Evolutionary conservation across 2,113 vertebrate species (phyloP), one percentile per base, ranked within the genome.

Genomic region (Chamaetylas fuelleborni): DNA sequence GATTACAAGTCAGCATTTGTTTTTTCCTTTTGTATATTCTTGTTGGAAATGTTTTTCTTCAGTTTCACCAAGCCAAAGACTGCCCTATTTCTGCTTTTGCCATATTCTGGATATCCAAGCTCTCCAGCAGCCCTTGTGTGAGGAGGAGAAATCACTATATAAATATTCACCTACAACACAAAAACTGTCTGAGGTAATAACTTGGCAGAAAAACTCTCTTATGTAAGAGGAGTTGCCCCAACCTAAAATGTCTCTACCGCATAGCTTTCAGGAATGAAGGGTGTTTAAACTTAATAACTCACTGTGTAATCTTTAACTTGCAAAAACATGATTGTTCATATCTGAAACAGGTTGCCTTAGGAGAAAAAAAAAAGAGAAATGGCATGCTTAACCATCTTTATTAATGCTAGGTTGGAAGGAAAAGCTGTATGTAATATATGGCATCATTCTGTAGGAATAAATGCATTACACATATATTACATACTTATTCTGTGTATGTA

Each of bases 281-380:
- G 38, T 90, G 67, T 76, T 96, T 85, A 64, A 95, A 94, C 88
- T 96, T 96, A 95, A 94, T 93, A 87, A 81, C 38, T 93, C 51
- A 93, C 90, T 65, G 54, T 90, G 71, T 95, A 94, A 90, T 88
- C 45, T 48, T 94, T 88, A 79, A 90, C 85, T 90, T 94, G 53
- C 31, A 73, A 83, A 90, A 73, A 73, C 1, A 5, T 71, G 64
- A 51, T 69, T 93, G 60, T 91, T 93, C 82, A 15, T 78, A 82
- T 58, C 50, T 95, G 62, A 85, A 94, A 70, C 0, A 15, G 29
- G 17, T 58, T 38, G 57, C 25, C 64, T 70, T 69, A 65, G 17
- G 29, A 23, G 19, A 2, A 57, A 26, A 61, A 61, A 56, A 38
- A 24, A 47, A 48, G 17, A 31, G 14, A 51, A 16, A 2, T 8